Conservation (phyloP, 2,113 vertebrate genomes). For the Channa maculata region DNA sequence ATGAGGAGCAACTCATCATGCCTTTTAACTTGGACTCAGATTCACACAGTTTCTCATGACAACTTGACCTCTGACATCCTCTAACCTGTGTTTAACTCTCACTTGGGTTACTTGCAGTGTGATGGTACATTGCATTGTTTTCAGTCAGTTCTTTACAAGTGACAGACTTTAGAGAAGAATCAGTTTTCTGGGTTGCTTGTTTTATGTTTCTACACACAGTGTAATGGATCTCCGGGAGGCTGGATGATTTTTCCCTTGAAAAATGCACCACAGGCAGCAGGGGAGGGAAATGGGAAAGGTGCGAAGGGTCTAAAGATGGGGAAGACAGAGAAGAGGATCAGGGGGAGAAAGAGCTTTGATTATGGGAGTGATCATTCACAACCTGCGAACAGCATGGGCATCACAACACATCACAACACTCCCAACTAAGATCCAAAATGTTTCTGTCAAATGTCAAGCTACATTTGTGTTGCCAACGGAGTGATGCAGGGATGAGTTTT, state of each 20-base stretch:
- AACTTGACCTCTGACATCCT: constrained; percentile 13
- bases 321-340: constrained; percentile 16
- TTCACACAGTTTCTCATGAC: constrained; percentile 8
- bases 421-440: constrained; percentile 50
- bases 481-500: constrained; percentile 36
- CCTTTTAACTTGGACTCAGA: constrained; percentile 24
- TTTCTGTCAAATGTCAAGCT: constrained; percentile 62
- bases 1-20: not conserved
- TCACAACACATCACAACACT: constrained; percentile 57
- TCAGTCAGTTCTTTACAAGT: constrained; percentile 49
- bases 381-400: constrained; percentile 36
- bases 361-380: constrained; percentile 52
- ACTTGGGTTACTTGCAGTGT: constrained; percentile 14
- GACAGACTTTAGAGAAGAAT: constrained; percentile 35
- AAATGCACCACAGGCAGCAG: constrained; percentile 15
- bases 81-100: constrained; percentile 33
- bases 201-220: constrained; percentile 40
- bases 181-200: constrained; percentile 21
- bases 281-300: constrained; percentile 2
- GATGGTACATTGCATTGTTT: constrained; percentile 4
- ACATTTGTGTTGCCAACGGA: constrained; percentile 28
- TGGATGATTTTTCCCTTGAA: constrained; percentile 37
- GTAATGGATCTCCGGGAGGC: constrained; percentile 6
- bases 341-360: constrained; percentile 51
- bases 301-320: not conserved